Evolutionary conservation across 2,888 invertebrate species (phyloP), one percentile per base, ranked within the genome.

Genomic region (Perithous albicinctus): DNA sequence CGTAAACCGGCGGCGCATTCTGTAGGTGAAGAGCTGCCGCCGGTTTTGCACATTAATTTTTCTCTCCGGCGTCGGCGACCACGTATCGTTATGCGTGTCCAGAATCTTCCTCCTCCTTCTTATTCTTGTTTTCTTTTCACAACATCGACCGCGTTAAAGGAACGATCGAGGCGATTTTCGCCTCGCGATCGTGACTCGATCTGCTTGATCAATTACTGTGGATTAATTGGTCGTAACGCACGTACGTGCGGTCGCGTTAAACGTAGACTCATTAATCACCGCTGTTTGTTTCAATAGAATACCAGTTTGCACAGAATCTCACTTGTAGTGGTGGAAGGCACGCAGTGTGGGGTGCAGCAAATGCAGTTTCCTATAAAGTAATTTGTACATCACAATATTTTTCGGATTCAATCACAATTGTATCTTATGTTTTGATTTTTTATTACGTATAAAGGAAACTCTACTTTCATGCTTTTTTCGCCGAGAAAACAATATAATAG

Each of bases 221-320:
- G 32, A 67, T 67, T 67, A 67, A 67, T 67, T 51, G 67, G 48
- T 67, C 67, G 67, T 67, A 67, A 48, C 67, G 32, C 35, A 67
- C 67, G 67, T 48, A 51, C 48, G 67, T 67, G 67, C 20, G 48
- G 67, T 51, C 67, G 46, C 48, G 48, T 35, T 32, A 67, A 67
- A 35, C 32, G 67, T 23, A 23, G 20, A 48, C 7, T 48, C 48
- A 51, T 67, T 67, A 67, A 48, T 67, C 67, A 35, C 32, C 67
- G 48, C 32, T 20, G 67, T 48, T 51, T 67, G 6, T 48, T 35
- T 48, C 67, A 32, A 66, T 48, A 29, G 20, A 66, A 66, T 32
- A 48, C 66, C 66, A 48, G 18, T 12, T 48, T 32, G 54, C 54
- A 56, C 23, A 46, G 7, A 18, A 2, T 48, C 12, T 18, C 12